Conservation (phyloP, 2,888 invertebrate genomes). For the Clostera curtula region DNA sequence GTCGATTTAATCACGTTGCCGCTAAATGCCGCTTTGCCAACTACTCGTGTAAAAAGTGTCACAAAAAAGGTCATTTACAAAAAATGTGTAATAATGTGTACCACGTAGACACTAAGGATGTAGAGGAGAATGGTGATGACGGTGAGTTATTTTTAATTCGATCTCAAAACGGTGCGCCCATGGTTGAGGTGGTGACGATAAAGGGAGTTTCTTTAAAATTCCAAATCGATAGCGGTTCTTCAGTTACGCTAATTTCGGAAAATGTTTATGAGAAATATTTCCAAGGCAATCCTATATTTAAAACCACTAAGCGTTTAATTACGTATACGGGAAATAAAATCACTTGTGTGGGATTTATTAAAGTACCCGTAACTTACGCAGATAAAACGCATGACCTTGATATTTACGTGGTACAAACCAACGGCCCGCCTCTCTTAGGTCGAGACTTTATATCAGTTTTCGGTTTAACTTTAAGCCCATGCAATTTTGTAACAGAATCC, state of each 20-base stretch:
- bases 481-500: too few relatives aligned
- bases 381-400: background rate
- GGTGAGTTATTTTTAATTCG: conserved; percentile 14
- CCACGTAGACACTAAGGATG: conserved; percentile 4
- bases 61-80: conserved; percentile 12
- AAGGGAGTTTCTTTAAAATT: conserved; percentile 1
- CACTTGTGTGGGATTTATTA: background rate
- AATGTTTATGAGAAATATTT: background rate
- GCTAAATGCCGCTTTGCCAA: conserved; percentile 13
- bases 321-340: background rate
- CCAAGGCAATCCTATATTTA: background rate
- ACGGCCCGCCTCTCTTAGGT: background rate
- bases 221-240: conserved; percentile 2
- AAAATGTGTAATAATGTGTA: conserved; percentile 14
- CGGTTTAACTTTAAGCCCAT: too few relatives aligned
- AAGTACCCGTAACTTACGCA: background rate
- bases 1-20: conserved; percentile 11
- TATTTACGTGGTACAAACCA: background rate
- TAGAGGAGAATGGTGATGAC: conserved; percentile 15
- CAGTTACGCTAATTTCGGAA: conserved; percentile 2
- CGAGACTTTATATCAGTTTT: background rate
- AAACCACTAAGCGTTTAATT: background rate
- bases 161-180: conserved; percentile 10
- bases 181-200: conserved; percentile 8
- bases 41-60: conserved; percentile 16